Evolutionary conservation across 2,113 vertebrate genomes (phyloP), one percentile per base, ranked within the genome.

Genomic region (Cathartes aura): DNA sequence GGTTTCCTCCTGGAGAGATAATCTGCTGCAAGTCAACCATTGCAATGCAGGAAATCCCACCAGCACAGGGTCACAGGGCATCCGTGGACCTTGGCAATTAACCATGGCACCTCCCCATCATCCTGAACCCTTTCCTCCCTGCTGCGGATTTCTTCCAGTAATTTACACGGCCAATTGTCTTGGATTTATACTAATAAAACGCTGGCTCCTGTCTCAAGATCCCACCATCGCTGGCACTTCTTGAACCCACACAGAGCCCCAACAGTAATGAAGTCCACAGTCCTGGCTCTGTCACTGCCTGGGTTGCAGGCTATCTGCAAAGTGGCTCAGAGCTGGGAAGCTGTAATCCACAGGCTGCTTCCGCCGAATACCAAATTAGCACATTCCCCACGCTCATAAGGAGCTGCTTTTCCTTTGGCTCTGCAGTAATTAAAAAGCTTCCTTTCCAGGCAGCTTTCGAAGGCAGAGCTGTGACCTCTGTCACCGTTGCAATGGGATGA

Each of bases 381-480:
- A 74, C 72, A 21, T 74, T 80, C 50, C 42, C 93, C 38, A n/a
- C 0, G 4, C 75, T 48, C 12, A 0, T 1, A 40, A 40, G 47
- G 40, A 90, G 26, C 40, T 5, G 78, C 62, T 80, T 66, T 90
- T 90, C 58, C 82, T 87, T 79, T 45, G 56, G 67, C 76, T 75
- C 56, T n/a, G 45, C 70, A 91, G 70, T 82, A 92, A 97, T 95
- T 94, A 95, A 76, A 93, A 89, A 82, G 15, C 81, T 93, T 87
- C 73, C 66, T 92, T 95, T 53, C 45, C 81, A 94, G 60, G 67
- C 66, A 72, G 83, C 58, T 93, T 92, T 60, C 0, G 0, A 92
- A 91, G 32, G 78, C 64, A 82, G 16, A 2, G 2, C 58, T 30
- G 32, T 55, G 92, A 87, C 63, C 75, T 55, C 86, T 66, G 26